These are phyloP conservation scores for Hypotaenidia okinawae DNA, from an alignment of 2,797 vertebrate genomes.

Conservation along the genomic window DNA sequence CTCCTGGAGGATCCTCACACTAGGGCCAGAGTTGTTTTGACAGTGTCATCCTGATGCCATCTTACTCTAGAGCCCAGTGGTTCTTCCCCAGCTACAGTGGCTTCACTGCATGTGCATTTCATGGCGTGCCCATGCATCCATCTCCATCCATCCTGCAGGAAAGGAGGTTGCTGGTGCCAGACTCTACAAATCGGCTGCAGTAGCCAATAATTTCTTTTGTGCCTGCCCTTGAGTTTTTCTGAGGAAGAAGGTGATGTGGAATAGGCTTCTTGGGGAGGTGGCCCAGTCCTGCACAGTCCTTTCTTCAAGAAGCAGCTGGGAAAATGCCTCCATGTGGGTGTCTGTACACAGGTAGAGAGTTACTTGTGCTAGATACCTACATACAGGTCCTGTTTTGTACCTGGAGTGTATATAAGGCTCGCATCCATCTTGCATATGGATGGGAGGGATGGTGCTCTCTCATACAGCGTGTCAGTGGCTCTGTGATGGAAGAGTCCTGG, in stretches of 20 bases:
- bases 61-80: not conserved
- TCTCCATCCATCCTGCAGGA: not conserved
- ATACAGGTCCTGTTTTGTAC: rapidly evolving
- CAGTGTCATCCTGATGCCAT: not conserved
- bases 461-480: not conserved
- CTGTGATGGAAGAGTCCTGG: not conserved
- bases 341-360: not conserved
- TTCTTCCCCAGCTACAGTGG: not conserved
- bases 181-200: rapidly evolving
- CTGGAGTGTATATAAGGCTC: not conserved
- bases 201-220: not conserved
- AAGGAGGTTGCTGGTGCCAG: not conserved
- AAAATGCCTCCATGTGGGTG: not conserved
- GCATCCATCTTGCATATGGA: rapidly evolving
- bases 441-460: not conserved
- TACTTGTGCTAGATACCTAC: not conserved
- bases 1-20: not conserved
- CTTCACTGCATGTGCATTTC: rapidly evolving
- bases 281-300: not conserved
- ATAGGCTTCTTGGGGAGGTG: not conserved
- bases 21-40: not conserved
- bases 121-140: rapidly evolving
- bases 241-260: not conserved
- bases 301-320: not conserved
- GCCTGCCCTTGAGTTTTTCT: not conserved